phyloP scores from a whole-genome alignment of 1,140 invertebrate genomes.

The honey bee (Apis mellifera) region Amel_HAv3.1 CM009931.2:25329001-25329500 shows the following conservation, averaged over 20 bases:
- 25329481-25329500: background rate
- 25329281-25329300: background rate
- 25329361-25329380: conserved; percentile 7
- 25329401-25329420: background rate
- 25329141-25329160: conserved; percentile 1
- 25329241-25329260: background rate
- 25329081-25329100: conserved; percentile 95
- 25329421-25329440: conserved; percentile 9
- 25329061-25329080: conserved; percentile 89
- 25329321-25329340: conserved; percentile 8
- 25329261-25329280: background rate
- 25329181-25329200: background rate
- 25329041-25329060: conserved; percentile 88
- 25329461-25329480: conserved; percentile 5
- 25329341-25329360: background rate
- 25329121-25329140: background rate
- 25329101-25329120: conserved; percentile 75
- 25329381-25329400: background rate
- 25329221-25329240: background rate
- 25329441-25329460: conserved; percentile 1
- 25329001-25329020: conserved; percentile 72
- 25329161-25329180: conserved; percentile 8
- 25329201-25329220: background rate
- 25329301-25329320: background rate
- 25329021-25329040: conserved; percentile 86